A percentile compares a stretch with the other conserved stretches of the same genome.
phyloP scores from a whole-genome alignment of 92 coral and sea anemone genomes.

The Epizoanthus fatuus region DNA sequence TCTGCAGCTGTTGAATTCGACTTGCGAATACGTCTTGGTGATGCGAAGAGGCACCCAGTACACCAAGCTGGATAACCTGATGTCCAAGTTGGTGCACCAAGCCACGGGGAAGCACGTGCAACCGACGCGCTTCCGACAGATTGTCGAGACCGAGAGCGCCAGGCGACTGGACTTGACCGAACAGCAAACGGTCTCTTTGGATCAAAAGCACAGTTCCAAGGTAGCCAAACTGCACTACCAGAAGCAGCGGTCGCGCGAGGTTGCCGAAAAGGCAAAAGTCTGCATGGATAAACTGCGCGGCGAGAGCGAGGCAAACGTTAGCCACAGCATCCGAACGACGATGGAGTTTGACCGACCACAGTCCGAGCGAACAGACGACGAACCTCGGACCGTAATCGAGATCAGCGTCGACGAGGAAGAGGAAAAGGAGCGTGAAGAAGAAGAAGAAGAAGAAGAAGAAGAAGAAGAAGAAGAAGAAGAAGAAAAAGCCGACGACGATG shows the following conservation, averaged over 20 bases:
- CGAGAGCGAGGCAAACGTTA: slow-evolving; percentile 21
- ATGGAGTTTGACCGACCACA: too few species aligned
- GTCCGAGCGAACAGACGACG: too few species aligned
- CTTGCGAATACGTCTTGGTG: slow-evolving; percentile 64
- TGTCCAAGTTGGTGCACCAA: slow-evolving; percentile 57
- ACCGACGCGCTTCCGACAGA: slow-evolving; percentile 66
- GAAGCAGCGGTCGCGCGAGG: slow-evolving; percentile 62
- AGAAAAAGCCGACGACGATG: too few species aligned
- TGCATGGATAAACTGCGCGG: slow-evolving; percentile 52
- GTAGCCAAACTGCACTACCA: slow-evolving; percentile 68
- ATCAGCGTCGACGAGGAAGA: too few species aligned
- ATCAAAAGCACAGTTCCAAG: slow-evolving; percentile 63
- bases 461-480: too few species aligned
- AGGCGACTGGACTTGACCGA: slow-evolving; percentile 25
- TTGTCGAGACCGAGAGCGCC: slow-evolving; percentile 65
- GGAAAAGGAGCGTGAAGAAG: too few species aligned
- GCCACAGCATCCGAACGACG: slow-evolving; percentile 12
- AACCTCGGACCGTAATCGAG: too few species aligned
- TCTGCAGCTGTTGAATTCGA: slow-evolving; percentile 22
- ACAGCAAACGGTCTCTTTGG: slow-evolving; percentile 50
- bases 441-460: too few species aligned
- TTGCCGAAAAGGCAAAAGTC: slow-evolving; percentile 53
- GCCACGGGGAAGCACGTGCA: slow-evolving; percentile 70
- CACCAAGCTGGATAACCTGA: slow-evolving; percentile 47
- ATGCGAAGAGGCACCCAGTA: slow-evolving; percentile 57